Percentiles rank a stretch among this genome's conserved stretches.
Evolutionary conservation across 2,797 vertebrate species (phyloP).

Genomic region (Rhodeus uyekii): DNA sequence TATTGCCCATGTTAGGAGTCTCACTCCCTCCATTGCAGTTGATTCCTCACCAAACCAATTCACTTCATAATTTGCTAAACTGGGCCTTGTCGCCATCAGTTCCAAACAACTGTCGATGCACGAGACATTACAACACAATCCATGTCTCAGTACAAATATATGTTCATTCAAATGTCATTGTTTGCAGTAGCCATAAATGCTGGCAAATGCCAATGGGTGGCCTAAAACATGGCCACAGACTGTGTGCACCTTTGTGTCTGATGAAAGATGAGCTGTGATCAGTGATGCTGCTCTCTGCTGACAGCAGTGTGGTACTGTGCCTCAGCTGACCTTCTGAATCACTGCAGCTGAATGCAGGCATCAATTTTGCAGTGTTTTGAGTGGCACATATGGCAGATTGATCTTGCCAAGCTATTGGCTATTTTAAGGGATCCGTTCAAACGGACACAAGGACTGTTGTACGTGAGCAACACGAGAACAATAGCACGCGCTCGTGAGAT

Average conservation of each 20-base stretch:
- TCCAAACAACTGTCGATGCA: background rate
- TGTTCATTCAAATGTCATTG: background rate
- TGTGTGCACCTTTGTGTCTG: background rate
- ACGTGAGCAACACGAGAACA: conserved; percentile 4
- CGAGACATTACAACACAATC: too few relatives aligned
- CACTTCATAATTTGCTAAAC: background rate
- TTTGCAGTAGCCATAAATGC: background rate
- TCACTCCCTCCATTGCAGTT: background rate
- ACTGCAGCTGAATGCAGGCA: background rate
- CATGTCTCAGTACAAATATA: background rate
- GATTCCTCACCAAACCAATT: background rate
- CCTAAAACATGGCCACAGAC: background rate
- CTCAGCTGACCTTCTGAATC: conserved; percentile 17
- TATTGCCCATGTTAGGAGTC: background rate
- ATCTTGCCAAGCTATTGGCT: conserved; percentile 14
- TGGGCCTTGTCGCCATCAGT: background rate
- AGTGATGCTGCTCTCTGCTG: conserved; percentile 29
- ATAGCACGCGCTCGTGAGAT: background rate
- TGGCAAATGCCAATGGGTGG: background rate
- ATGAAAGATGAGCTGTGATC: background rate
- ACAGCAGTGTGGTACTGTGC: conserved; percentile 9
- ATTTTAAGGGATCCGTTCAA: background rate
- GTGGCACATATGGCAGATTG: conserved; percentile 42
- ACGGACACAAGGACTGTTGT: background rate
- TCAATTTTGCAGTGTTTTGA: background rate